Conservation (phyloP, 2,888 invertebrate species). For the Myopa testacea region DNA sequence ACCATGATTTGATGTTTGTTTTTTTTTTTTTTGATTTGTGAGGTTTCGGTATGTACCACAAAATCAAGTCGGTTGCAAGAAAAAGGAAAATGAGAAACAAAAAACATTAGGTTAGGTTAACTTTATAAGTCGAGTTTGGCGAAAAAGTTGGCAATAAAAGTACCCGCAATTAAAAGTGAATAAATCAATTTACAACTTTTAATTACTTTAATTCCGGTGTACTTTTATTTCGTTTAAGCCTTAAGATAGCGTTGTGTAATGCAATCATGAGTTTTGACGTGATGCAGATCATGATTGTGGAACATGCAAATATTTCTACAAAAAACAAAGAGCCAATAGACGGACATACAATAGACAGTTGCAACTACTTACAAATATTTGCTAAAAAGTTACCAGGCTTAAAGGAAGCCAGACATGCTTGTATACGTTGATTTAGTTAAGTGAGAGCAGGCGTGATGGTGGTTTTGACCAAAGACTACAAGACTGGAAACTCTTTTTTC, state of each 20-base stretch:
- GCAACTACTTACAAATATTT: neutral
- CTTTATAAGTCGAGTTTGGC: constrained; percentile 46
- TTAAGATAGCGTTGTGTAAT: neutral
- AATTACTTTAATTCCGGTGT: neutral
- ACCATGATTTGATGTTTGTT: constrained; percentile 63
- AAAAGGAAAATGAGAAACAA: constrained; percentile 64
- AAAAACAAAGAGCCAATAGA: neutral
- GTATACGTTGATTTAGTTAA: constrained; percentile 10
- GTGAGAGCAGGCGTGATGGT: neutral
- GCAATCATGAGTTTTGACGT: neutral
- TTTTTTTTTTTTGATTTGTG: constrained; percentile 41
- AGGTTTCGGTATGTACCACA: constrained; percentile 43
- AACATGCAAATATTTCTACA: constrained; percentile 8
- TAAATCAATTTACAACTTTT: neutral
- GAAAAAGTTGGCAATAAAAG: constrained; percentile 10
- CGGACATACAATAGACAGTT: neutral
- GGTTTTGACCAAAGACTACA: constrained; percentile 1
- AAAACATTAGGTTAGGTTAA: constrained; percentile 67
- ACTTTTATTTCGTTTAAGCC: neutral
- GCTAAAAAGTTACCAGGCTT: neutral
- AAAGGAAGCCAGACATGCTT: constrained; percentile 10
- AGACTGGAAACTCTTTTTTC: no score
- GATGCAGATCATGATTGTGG: constrained; percentile 6
- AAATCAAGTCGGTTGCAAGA: constrained; percentile 51
- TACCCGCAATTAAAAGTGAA: constrained; percentile 22